Conservation (phyloP, 2,888 invertebrate species). For the Ochropleura leucogaster region DNA sequence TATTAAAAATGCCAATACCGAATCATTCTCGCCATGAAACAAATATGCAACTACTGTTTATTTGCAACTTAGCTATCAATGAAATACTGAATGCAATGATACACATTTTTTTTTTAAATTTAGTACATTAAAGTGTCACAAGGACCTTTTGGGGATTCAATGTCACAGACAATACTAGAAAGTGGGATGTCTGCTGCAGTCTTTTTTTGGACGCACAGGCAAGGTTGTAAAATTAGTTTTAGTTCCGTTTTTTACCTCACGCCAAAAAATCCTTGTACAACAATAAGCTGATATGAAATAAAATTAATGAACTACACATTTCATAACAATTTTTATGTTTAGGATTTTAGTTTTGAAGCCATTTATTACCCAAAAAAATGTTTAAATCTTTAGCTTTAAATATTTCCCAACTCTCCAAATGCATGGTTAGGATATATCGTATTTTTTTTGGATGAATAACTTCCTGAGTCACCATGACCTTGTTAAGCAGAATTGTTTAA, state of each 20-base stretch:
- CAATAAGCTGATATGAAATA: background rate
- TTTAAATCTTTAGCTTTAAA: background rate
- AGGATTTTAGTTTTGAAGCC: background rate
- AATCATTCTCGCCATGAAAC: background rate
- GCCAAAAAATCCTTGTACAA: constrained; percentile 1
- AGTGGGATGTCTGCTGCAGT: too few relatives aligned
- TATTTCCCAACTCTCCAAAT: background rate
- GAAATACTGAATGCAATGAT: constrained; percentile 19
- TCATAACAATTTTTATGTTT: background rate
- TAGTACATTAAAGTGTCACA: background rate
- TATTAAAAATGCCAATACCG: background rate
- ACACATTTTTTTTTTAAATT: background rate
- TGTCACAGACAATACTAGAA: too few relatives aligned
- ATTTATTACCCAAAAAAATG: background rate
- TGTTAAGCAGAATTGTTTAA: too few relatives aligned
- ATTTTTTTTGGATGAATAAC: too few relatives aligned
- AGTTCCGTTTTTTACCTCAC: too few relatives aligned
- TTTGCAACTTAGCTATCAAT: background rate
- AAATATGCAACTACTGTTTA: background rate
- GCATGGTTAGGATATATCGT: background rate
- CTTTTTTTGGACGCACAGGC: too few relatives aligned
- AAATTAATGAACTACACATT: background rate
- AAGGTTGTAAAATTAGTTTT: too few relatives aligned
- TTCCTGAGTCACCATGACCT: too few relatives aligned
- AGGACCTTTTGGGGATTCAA: background rate